Evolutionary conservation across 2,113 vertebrate genomes (phyloP).

Genomic region (Pterocles burchelli): DNA sequence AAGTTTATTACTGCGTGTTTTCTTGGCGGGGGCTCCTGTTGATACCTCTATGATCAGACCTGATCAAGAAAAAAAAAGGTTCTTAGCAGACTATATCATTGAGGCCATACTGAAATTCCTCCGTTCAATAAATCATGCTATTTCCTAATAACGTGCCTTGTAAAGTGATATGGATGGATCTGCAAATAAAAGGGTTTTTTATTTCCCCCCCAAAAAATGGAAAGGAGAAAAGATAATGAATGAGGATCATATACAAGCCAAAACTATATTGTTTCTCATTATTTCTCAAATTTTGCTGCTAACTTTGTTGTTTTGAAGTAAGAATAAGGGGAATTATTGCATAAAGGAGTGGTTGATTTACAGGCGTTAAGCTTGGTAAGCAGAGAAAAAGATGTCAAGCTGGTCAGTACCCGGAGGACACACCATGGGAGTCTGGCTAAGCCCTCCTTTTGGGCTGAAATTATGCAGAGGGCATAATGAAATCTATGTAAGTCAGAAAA

Average conservation of each 20-base stretch:
- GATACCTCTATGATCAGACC: conserved; percentile 50
- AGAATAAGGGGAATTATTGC: conserved; percentile 51
- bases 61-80: conserved; percentile 20
- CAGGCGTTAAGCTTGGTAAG: conserved; percentile 2
- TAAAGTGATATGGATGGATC: conserved; percentile 65
- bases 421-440: conserved; percentile 53
- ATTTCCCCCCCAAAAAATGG: neutral
- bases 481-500: conserved; percentile 15
- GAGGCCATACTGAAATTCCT: conserved; percentile 57
- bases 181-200: conserved; percentile 22
- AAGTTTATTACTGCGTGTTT: conserved; percentile 42
- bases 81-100: conserved; percentile 43
- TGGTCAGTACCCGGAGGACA: conserved; percentile 60
- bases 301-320: conserved; percentile 53
- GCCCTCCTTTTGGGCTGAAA: conserved; percentile 32
- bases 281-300: neutral
- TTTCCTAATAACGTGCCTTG: conserved; percentile 59
- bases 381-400: conserved; percentile 52
- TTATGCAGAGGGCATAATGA: conserved; percentile 48
- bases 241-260: conserved; percentile 20
- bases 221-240: conserved; percentile 56
- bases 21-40: conserved; percentile 39
- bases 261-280: conserved; percentile 16
- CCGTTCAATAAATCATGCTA: conserved; percentile 69
- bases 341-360: conserved; percentile 53